Conservation (phyloP, 2,113 vertebrate genomes). For the Oreochromis aureus region DNA sequence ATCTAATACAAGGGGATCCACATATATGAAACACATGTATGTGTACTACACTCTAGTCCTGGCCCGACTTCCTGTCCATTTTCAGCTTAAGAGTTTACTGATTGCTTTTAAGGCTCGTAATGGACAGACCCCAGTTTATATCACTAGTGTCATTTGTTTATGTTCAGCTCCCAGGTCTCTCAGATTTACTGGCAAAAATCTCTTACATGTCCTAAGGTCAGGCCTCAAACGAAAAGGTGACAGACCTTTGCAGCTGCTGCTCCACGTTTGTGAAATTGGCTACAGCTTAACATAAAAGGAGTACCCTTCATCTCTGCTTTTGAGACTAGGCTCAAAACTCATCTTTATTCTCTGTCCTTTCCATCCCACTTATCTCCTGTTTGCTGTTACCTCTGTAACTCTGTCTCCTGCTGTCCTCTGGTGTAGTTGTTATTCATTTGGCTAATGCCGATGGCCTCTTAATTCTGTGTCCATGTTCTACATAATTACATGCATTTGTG, state of each 20-base stretch:
- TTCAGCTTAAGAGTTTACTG: background rate
- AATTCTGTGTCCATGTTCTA: background rate
- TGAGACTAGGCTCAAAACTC: background rate
- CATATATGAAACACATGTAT: background rate
- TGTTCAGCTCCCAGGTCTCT: background rate
- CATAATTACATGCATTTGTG: background rate
- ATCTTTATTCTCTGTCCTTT: background rate
- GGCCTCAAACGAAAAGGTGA: background rate
- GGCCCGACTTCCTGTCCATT: background rate
- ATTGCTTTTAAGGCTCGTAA: background rate
- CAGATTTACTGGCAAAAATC: background rate
- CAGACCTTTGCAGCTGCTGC: background rate
- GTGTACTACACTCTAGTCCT: background rate
- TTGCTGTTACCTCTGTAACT: background rate
- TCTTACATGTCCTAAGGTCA: background rate
- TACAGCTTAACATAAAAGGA: background rate
- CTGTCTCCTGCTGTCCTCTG: background rate
- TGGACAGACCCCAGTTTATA: background rate
- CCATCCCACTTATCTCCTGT: background rate
- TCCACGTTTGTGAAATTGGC: background rate
- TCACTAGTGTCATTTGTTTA: background rate
- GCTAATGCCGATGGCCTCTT: rapidly evolving
- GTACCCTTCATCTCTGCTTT: background rate
- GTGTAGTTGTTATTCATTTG: background rate
- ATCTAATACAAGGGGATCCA: background rate